These are phyloP conservation scores for Pterophyllum scalare DNA, from an alignment of 2,113 vertebrate species.

Conservation along the genomic window DNA sequence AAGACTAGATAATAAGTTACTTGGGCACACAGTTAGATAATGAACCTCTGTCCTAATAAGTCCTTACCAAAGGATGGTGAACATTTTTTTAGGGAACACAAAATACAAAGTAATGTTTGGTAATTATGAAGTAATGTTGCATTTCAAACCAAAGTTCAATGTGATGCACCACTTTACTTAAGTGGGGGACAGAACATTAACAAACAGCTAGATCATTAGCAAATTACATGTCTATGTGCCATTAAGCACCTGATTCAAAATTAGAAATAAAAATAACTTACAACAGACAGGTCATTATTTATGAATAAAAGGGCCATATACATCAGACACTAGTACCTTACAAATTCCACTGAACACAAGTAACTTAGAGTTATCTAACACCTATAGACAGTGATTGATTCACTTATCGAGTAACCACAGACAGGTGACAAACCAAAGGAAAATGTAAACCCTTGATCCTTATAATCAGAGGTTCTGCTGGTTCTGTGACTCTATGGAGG, in stretches of 20 bases:
- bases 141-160: slow-evolving; percentile 19
- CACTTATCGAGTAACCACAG: neutral
- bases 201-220: neutral
- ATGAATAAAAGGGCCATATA: neutral
- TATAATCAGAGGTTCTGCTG: neutral
- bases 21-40: neutral
- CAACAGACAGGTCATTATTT: neutral
- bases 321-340: neutral
- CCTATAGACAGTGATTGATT: neutral
- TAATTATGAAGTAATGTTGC: slow-evolving; percentile 39
- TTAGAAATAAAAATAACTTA: neutral
- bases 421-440: neutral
- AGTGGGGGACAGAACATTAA: slow-evolving; percentile 19
- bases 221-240: slow-evolving; percentile 5
- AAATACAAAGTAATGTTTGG: slow-evolving; percentile 1
- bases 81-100: neutral
- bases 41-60: neutral
- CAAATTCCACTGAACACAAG: neutral
- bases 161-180: slow-evolving; percentile 15
- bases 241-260: slow-evolving; percentile 28
- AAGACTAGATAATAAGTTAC: neutral
- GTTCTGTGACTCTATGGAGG: neutral
- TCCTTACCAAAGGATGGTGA: neutral
- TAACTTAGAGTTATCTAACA: neutral
- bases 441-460: neutral